Conservation (phyloP, 2,797 vertebrate species). For the Peromyscus eremicus region DNA sequence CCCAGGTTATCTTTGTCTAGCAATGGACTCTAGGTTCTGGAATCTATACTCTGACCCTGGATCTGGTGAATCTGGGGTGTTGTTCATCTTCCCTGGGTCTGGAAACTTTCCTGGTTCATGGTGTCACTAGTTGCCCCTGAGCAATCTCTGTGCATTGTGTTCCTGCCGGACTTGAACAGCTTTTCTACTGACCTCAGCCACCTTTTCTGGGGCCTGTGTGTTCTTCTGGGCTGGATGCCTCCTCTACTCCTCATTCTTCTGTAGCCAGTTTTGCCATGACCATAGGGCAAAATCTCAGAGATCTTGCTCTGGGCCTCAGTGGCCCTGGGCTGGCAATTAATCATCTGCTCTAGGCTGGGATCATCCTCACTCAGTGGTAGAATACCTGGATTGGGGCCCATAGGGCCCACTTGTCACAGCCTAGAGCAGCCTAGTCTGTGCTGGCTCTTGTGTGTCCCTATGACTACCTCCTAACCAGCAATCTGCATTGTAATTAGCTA, state of each 20-base stretch:
- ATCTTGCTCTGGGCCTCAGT: not conserved
- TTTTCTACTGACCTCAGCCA: not conserved
- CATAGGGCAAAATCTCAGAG: not conserved
- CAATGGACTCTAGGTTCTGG: not conserved
- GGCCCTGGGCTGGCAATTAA: not conserved
- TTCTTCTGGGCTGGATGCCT: not conserved
- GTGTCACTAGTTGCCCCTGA: not conserved
- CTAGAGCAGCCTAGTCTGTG: not conserved
- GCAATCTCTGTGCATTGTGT: not conserved
- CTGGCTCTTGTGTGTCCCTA: not conserved
- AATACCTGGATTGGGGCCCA: not conserved
- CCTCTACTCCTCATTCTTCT: not conserved
- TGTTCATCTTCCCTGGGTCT: not conserved
- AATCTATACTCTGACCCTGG: not conserved
- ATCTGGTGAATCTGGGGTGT: not conserved
- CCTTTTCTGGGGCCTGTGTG: not conserved
- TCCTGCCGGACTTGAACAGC: not conserved
- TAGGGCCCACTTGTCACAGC: not conserved
- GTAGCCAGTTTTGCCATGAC: not conserved
- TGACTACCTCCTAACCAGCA: constrained; percentile 63
- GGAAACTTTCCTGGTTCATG: not conserved
- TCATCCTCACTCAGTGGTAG: not conserved
- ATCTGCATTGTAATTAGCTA: constrained; percentile 84
- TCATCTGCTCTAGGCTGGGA: not conserved
- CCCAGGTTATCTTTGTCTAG: not conserved